Conservation (phyloP, 2,797 vertebrate genomes). For the Melopsittacus undulatus region DNA sequence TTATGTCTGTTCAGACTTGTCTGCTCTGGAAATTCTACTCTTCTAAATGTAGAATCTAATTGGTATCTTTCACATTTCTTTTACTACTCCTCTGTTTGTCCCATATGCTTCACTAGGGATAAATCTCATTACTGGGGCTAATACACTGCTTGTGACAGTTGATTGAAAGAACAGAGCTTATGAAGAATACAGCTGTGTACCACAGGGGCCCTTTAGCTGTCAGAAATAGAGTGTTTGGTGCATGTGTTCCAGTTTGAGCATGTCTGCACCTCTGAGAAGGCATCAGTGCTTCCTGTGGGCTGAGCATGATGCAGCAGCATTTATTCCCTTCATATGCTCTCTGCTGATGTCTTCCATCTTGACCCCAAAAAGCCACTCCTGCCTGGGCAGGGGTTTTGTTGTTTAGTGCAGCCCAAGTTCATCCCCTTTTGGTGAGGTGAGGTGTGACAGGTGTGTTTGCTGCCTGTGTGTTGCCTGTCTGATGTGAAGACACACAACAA, state of each 20-base stretch:
- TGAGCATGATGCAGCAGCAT: background rate
- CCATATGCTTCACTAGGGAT: background rate
- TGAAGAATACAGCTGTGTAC: background rate
- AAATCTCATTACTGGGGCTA: slow-evolving; percentile 7
- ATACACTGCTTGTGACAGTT: background rate
- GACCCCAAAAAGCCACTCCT: background rate
- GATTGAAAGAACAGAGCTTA: background rate
- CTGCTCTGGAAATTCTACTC: background rate
- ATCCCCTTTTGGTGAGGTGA: background rate
- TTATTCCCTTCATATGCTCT: background rate
- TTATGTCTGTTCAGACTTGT: background rate
- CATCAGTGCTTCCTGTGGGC: background rate
- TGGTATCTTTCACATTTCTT: background rate
- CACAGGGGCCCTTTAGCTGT: background rate
- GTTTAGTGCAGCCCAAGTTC: background rate
- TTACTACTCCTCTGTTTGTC: background rate
- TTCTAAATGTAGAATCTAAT: slow-evolving; percentile 23
- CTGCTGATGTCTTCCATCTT: background rate
- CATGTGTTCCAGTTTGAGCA: background rate
- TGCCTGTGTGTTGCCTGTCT: accelerated
- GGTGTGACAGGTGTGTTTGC: background rate
- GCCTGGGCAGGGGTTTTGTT: background rate
- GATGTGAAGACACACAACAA: background rate
- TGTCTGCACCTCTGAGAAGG: background rate
- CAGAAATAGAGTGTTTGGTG: background rate